Evolutionary conservation across 2,888 invertebrate species (phyloP).

Genomic region (Cephus pulcher): DNA sequence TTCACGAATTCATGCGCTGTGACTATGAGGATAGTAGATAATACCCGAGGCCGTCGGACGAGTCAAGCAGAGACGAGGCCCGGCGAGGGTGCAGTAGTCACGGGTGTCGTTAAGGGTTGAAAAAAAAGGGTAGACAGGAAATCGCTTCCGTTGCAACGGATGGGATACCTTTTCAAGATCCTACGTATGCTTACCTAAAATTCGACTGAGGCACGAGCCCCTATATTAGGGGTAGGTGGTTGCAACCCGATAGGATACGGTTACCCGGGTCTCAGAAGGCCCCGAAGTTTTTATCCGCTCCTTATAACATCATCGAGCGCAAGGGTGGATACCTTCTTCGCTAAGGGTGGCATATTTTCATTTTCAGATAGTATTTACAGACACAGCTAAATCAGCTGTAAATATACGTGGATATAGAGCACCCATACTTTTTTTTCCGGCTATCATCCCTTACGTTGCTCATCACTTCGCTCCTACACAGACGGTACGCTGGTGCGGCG

Average conservation of each 20-base stretch:
- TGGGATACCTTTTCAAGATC: not conserved
- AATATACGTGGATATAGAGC: not conserved
- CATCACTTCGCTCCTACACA: not conserved
- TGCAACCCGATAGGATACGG: constrained; percentile 32
- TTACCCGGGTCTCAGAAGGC: constrained; percentile 8
- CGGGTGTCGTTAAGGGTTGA: no score
- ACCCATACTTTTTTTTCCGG: not conserved
- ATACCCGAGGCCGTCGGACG: not conserved
- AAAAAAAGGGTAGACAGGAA: no score
- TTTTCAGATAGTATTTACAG: constrained; percentile 18
- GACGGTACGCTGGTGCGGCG: not conserved
- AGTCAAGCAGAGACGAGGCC: no score
- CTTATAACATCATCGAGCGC: constrained; percentile 12
- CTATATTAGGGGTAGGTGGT: not conserved
- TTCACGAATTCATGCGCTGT: not conserved
- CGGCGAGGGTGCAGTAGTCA: no score
- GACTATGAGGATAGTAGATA: not conserved
- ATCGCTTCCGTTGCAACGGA: not conserved
- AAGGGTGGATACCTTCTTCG: not conserved
- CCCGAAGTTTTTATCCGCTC: constrained; percentile 12
- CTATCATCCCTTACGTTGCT: not conserved
- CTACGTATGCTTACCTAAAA: not conserved
- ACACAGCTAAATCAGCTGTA: not conserved
- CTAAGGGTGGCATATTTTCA: constrained; percentile 32
- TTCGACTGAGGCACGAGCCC: not conserved